Evolutionary conservation across 2,113 vertebrate genomes (phyloP), one percentile per base, ranked within the genome.

Genomic region (Pseudopodoces humilis): DNA sequence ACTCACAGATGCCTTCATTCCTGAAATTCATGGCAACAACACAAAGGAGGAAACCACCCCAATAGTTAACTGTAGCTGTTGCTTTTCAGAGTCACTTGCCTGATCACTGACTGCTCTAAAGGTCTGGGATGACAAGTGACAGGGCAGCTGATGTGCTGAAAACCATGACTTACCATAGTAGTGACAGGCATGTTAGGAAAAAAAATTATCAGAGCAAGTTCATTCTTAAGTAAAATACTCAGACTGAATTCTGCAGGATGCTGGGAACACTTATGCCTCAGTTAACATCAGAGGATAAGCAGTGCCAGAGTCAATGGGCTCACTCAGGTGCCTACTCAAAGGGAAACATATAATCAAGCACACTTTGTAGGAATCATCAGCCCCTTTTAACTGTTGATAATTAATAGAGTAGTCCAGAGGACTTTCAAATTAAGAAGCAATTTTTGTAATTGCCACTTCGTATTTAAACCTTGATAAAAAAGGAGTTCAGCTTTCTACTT

Each of bases 21-120:
- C 91, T 94, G 63, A 88, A 83, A 96, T 95, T 90, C 91, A 94
- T 90, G 87, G 91, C 93, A 95, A 55, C 59, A 74, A 43, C 90
- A 93, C 82, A 93, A 92, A 94, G 71, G 35, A 60, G 56, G 85
- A 87, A 86, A 63, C 0, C 39, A 91, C 31, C 53, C 74, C 33
- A 46, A 59, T 1, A 68, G 59, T 88, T 87, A 31, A 15, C 24
- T 63, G 24, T 80, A 77, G 59, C 82, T 80, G n/a, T 6, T 83
- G 80, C 37, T 77, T 80, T 86, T 83, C 68, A 83, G 46, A 85
- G 47, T 67, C 82, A 62, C 49, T 88, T 55, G 11, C 28, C 23
- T 58, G 74, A 68, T 78, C 75, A 55, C 39, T 28, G 50, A 25
- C 43, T 77, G 46, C 82, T 88, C 33, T 35, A 35, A 72, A 77